phyloP scores from a whole-genome alignment of 92 coral and sea anemone species.

The Zoanthus sansibaricus region DNA sequence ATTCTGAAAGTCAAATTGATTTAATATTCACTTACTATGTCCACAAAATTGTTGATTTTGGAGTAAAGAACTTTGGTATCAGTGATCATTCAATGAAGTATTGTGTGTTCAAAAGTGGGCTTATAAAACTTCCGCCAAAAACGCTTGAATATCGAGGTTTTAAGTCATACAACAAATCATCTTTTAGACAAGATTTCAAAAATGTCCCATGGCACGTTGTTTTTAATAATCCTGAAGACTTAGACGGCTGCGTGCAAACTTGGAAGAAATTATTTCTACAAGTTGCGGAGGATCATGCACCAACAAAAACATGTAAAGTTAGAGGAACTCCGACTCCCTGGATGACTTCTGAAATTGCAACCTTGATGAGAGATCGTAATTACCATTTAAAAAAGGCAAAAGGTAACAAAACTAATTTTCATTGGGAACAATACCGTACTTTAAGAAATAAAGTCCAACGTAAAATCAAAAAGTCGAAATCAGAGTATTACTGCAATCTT shows the following conservation, averaged over 20 bases:
- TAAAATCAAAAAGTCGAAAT: constrained; percentile 39
- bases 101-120: constrained; percentile 48
- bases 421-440: constrained; percentile 27
- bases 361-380: constrained; percentile 47
- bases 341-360: constrained; percentile 51
- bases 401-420: constrained; percentile 21
- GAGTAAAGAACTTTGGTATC: constrained; percentile 42
- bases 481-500: constrained; percentile 49
- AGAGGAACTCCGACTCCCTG: constrained; percentile 55
- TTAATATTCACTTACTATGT: constrained; percentile 36
- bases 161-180: constrained; percentile 40
- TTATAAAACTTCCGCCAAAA: constrained; percentile 36
- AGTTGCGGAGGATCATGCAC: constrained; percentile 46
- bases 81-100: constrained; percentile 41
- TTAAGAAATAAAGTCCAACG: constrained; percentile 39
- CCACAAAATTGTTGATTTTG: constrained; percentile 41
- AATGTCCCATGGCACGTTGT: constrained; percentile 48
- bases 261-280: constrained; percentile 35
- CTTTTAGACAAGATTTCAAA: constrained; percentile 44
- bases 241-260: constrained; percentile 35
- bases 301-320: constrained; percentile 48
- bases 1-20: constrained; percentile 31
- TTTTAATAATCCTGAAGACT: constrained; percentile 33
- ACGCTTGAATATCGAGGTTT: constrained; percentile 39
- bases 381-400: constrained; percentile 20